phyloP scores from a whole-genome alignment of 2,113 vertebrate species.

The Notarius quadriscutis region DNA sequence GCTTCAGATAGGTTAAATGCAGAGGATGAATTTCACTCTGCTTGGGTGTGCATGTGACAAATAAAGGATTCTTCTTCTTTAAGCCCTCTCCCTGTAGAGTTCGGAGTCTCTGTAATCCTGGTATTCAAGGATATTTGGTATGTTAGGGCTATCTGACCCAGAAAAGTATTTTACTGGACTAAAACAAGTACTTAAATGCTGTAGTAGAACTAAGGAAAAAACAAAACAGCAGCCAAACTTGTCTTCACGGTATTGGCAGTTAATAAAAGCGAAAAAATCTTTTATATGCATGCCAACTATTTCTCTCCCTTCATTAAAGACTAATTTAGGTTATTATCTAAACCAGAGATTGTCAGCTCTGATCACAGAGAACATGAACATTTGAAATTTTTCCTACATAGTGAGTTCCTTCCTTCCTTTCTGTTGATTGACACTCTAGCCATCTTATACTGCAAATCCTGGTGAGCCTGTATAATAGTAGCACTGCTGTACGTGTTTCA shows the following conservation, averaged over 20 bases:
- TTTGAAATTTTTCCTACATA: background rate
- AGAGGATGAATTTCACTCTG: too few relatives aligned
- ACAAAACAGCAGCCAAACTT: background rate
- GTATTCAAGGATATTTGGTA: slow-evolving; percentile 33
- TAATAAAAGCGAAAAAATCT: background rate
- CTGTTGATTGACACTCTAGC: background rate
- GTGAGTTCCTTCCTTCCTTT: too few relatives aligned
- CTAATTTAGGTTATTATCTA: background rate
- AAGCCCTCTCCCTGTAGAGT: slow-evolving; percentile 67
- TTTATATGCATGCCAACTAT: background rate
- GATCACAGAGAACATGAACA: background rate
- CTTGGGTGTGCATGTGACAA: too few relatives aligned
- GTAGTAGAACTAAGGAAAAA: background rate
- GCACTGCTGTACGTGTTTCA: background rate
- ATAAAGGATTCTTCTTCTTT: background rate
- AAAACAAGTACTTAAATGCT: background rate
- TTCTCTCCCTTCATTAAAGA: background rate
- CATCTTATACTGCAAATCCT: background rate
- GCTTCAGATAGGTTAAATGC: too few relatives aligned
- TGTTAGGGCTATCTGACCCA: slow-evolving; percentile 45
- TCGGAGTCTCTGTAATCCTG: slow-evolving; percentile 61
- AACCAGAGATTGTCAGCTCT: background rate
- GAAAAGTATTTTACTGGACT: background rate
- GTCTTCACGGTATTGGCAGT: background rate
- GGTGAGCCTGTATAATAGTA: background rate